Evolutionary conservation across 1,140 invertebrate genomes (phyloP).

Genomic region (Alviniconcha marisindica): DNA sequence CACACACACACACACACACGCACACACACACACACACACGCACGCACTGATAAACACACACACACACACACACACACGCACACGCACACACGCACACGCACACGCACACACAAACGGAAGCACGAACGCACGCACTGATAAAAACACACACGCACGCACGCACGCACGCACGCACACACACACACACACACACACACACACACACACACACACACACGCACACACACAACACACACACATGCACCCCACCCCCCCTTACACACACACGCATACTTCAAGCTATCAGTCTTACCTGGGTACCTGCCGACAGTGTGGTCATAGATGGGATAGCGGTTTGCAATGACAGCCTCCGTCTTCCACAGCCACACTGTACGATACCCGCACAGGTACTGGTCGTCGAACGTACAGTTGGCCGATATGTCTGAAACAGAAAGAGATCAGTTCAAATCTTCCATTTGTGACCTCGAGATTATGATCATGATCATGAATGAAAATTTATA

Average conservation of each 20-base stretch:
- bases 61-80: not conserved
- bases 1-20: not conserved
- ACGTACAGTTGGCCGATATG: slow-evolving; percentile 60
- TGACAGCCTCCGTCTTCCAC: slow-evolving; percentile 19
- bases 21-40: slow-evolving; percentile 4
- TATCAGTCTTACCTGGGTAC: slow-evolving; percentile 54
- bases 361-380: slow-evolving; percentile 39
- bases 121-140: too few relatives aligned
- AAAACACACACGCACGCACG: too few relatives aligned
- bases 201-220: not conserved
- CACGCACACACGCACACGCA: not conserved
- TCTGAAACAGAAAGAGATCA: too few relatives aligned
- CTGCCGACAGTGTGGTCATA: slow-evolving; percentile 64
- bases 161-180: not conserved
- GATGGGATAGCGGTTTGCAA: slow-evolving; percentile 47
- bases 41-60: not conserved
- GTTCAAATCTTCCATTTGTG: too few relatives aligned
- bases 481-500: too few relatives aligned
- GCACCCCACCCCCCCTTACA: too few relatives aligned
- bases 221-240: not conserved
- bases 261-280: not conserved
- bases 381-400: slow-evolving; percentile 61
- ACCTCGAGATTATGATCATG: too few relatives aligned
- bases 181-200: not conserved
- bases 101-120: not conserved